Conservation (phyloP, 1,140 invertebrate species). For the Whitmania pigra region DNA sequence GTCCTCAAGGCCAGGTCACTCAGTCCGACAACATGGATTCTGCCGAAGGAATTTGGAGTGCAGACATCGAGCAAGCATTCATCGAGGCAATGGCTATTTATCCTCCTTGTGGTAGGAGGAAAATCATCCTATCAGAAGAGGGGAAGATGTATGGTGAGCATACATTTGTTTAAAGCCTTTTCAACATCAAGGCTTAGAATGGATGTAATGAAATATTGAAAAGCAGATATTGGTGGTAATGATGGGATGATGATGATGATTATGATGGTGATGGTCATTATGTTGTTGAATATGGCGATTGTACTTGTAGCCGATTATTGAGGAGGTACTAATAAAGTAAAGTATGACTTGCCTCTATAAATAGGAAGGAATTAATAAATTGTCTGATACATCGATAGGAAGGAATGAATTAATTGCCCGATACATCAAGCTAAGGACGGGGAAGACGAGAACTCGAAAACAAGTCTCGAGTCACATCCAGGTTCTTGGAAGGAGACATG, state of each 20-base stretch:
- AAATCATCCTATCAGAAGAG: slow-evolving; percentile 98
- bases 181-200: too few species aligned
- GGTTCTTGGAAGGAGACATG: slow-evolving; percentile 88
- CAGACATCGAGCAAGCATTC: slow-evolving; percentile 99
- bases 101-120: slow-evolving; percentile 93
- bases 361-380: slow-evolving; percentile 95
- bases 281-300: neutral
- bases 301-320: neutral
- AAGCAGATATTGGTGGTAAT: neutral
- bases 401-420: slow-evolving; percentile 97
- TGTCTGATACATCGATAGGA: slow-evolving; percentile 73
- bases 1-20: neutral
- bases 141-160: slow-evolving; percentile 99
- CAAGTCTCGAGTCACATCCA: slow-evolving; percentile 99
- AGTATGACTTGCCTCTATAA: neutral
- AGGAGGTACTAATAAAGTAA: neutral
- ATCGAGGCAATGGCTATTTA: slow-evolving; percentile 98
- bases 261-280: neutral
- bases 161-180: neutral
- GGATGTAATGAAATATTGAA: neutral
- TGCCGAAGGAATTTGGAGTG: slow-evolving; percentile 98
- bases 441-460: slow-evolving; percentile 95
- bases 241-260: neutral
- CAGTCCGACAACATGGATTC: slow-evolving; percentile 1
- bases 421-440: slow-evolving; percentile 95